A percentile compares a stretch with the other conserved stretches of the same genome.
Evolutionary conservation across 2,797 vertebrate genomes (phyloP).

Genomic region (Aselliscus stoliczkanus): DNA sequence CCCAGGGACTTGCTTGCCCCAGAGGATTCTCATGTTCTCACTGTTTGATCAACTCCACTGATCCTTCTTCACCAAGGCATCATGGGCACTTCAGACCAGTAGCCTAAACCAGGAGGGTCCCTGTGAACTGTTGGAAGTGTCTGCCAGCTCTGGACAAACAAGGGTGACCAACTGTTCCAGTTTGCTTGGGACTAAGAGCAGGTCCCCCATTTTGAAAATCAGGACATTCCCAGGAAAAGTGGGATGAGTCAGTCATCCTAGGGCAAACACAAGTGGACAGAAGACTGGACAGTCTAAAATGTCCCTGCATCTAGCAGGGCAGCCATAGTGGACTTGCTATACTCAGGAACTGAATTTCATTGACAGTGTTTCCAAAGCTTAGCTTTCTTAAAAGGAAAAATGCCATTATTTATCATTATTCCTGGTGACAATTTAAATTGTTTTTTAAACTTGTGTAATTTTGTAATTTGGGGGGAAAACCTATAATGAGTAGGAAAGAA

Average conservation of each 20-base stretch:
- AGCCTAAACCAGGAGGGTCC: background rate
- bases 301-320: background rate
- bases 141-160: background rate
- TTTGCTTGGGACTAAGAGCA: background rate
- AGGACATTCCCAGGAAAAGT: background rate
- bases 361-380: background rate
- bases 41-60: background rate
- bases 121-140: background rate
- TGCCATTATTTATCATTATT: background rate
- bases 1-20: background rate
- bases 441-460: background rate
- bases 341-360: background rate
- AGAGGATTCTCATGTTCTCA: background rate
- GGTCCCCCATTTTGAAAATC: background rate
- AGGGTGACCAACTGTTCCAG: background rate
- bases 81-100: background rate
- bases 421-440: background rate
- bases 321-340: background rate
- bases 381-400: conserved; percentile 2
- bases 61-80: background rate
- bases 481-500: background rate
- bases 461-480: background rate
- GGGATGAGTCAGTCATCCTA: background rate
- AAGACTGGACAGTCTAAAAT: background rate
- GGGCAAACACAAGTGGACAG: background rate